Conservation (phyloP, 1,140 invertebrate species). For the Megathymus violae region DNA sequence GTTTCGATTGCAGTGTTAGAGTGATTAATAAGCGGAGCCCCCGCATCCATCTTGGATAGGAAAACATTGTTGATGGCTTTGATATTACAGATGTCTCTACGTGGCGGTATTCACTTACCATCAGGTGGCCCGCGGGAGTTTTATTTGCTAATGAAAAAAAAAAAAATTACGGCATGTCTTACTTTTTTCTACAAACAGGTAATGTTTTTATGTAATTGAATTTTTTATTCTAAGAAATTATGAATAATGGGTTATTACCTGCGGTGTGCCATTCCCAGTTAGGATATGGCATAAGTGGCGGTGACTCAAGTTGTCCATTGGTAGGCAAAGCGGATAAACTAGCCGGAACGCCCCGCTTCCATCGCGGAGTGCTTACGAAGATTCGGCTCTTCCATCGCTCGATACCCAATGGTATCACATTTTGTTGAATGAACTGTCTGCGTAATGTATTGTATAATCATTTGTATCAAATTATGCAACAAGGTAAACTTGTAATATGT, state of each 20-base stretch:
- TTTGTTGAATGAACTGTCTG: conserved; percentile 87
- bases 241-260: conserved; percentile 47
- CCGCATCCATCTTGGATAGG: too few species aligned
- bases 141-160: too few species aligned
- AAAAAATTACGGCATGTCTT: too few species aligned
- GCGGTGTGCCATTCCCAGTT: conserved; percentile 88
- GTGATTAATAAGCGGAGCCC: too few species aligned
- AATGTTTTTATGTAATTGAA: too few species aligned
- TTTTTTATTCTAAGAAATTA: background rate
- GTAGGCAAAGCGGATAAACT: conserved; percentile 86
- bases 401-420: conserved; percentile 89
- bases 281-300: conserved; percentile 88
- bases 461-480: conserved; percentile 7
- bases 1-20: too few species aligned
- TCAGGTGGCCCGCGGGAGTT: too few species aligned
- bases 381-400: conserved; percentile 87
- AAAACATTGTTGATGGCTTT: too few species aligned
- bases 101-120: too few species aligned
- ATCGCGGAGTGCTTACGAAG: conserved; percentile 90
- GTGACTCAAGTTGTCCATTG: conserved; percentile 83
- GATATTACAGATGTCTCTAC: too few species aligned
- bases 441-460: conserved; percentile 37
- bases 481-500: too few species aligned
- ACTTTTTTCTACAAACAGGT: conserved; percentile 4
- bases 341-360: conserved; percentile 91